phyloP scores from a whole-genome alignment of 2,888 invertebrate genomes.

The Pseudococcus viburni region DNA sequence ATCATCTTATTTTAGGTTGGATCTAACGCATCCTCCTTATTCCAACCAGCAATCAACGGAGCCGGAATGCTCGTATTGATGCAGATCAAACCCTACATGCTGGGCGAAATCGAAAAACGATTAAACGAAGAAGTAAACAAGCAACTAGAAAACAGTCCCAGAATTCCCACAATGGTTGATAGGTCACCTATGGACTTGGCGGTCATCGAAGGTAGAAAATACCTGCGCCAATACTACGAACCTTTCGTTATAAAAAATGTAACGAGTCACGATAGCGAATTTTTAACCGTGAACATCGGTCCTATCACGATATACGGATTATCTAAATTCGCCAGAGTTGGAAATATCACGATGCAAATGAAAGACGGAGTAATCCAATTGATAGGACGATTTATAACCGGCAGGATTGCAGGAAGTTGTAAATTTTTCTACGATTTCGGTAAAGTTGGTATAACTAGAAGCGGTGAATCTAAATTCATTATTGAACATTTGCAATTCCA shows the following conservation, averaged over 20 bases:
- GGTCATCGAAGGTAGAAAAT: conserved; percentile 81
- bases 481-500: conserved; percentile 81
- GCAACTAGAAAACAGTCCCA: conserved; percentile 83
- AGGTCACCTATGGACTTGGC: conserved; percentile 85
- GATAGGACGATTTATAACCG: conserved; percentile 84
- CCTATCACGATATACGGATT: conserved; percentile 76
- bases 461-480: conserved; percentile 83
- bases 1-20: conserved; percentile 1
- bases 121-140: conserved; percentile 82
- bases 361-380: conserved; percentile 79
- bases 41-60: conserved; percentile 78
- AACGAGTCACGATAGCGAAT: conserved; percentile 64
- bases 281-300: conserved; percentile 55
- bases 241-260: conserved; percentile 75
- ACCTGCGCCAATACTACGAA: conserved; percentile 78
- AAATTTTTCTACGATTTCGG: conserved; percentile 83
- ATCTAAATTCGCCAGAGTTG: conserved; percentile 86
- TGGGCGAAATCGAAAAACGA: conserved; percentile 83
- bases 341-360: conserved; percentile 82
- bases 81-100: conserved; percentile 86
- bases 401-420: conserved; percentile 81
- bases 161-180: conserved; percentile 73
- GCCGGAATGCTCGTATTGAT: conserved; percentile 87
- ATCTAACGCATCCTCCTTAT: not conserved
- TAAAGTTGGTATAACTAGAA: conserved; percentile 72